Evolutionary conservation across 2,113 vertebrate genomes (phyloP).

Genomic region (Brachypodius melanocephalos): DNA sequence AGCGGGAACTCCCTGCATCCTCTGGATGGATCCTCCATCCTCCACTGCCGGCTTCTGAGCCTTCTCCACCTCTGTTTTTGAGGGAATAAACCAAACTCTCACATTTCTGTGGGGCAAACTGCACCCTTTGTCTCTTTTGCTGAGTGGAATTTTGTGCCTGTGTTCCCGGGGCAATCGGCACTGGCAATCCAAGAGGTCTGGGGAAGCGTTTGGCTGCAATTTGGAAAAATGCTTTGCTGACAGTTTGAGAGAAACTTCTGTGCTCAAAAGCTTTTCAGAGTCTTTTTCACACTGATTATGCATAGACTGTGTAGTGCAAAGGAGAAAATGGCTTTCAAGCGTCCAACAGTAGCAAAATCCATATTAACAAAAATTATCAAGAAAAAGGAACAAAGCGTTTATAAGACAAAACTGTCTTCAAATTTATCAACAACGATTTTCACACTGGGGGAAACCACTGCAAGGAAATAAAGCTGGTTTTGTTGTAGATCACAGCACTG

Average conservation of each 20-base stretch:
- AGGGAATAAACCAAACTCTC: background rate
- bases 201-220: background rate
- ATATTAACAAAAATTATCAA: background rate
- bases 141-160: background rate
- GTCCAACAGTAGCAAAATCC: background rate
- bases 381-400: background rate
- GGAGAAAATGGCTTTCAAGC: background rate
- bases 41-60: background rate
- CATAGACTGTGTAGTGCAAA: background rate
- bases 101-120: background rate
- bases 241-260: background rate
- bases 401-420: background rate
- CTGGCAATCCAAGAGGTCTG: background rate
- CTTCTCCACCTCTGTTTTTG: background rate
- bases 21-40: background rate
- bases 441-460: background rate
- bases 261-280: background rate
- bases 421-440: background rate
- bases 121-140: background rate
- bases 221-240: background rate
- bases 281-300: background rate
- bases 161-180: accelerated
- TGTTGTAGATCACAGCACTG: background rate
- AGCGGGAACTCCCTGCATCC: accelerated
- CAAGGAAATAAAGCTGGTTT: background rate